Conservation (phyloP, 2,113 vertebrate species). For the Pterophyllum scalare region DNA sequence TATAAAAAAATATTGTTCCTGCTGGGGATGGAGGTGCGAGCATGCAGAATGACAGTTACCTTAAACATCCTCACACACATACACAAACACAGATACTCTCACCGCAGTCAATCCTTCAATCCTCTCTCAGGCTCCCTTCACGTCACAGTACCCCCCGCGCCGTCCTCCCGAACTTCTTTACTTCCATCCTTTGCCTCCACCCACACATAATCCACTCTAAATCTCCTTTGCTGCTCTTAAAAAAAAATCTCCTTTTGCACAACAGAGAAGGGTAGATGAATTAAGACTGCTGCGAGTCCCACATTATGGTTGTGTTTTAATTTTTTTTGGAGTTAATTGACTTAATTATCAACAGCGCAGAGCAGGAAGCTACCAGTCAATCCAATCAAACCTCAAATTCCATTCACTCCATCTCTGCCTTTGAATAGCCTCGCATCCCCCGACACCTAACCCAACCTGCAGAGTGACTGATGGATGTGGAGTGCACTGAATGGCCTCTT, state of each 20-base stretch:
- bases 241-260: slow-evolving; percentile 19
- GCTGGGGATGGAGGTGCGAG: background rate
- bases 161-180: slow-evolving; percentile 7
- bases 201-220: slow-evolving; percentile 42
- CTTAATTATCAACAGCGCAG: slow-evolving; percentile 45
- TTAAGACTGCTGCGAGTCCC: background rate
- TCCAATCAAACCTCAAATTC: slow-evolving; percentile 38
- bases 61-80: background rate
- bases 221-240: slow-evolving; percentile 25
- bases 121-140: slow-evolving; percentile 2
- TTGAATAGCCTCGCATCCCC: background rate
- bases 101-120: slow-evolving; percentile 5
- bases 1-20: slow-evolving; percentile 28
- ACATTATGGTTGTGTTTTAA: slow-evolving; percentile 1
- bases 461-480: slow-evolving; percentile 26
- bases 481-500: slow-evolving; percentile 28
- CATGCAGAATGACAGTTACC: slow-evolving; percentile 1
- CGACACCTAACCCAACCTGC: background rate
- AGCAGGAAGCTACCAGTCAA: slow-evolving; percentile 7
- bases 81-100: background rate
- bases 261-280: slow-evolving; percentile 29
- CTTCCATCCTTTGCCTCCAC: slow-evolving; percentile 33
- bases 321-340: slow-evolving; percentile 53
- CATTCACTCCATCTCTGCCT: slow-evolving; percentile 8
- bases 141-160: slow-evolving; percentile 22